These are phyloP conservation scores for Kradibia gibbosae DNA, from an alignment of 1,140 invertebrate genomes.

Conservation along the genomic window DNA sequence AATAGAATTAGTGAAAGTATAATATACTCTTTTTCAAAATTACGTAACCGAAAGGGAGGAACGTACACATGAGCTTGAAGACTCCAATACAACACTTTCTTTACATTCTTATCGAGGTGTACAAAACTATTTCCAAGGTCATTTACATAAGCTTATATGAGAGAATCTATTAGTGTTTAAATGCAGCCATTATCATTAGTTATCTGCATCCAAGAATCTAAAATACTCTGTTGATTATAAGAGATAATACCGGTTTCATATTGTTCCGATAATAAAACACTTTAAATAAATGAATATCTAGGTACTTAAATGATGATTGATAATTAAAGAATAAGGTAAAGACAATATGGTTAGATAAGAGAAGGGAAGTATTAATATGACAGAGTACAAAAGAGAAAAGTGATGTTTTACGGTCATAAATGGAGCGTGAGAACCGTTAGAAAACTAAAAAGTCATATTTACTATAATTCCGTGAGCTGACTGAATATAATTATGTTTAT, in stretches of 20 bases:
- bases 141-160: neutral
- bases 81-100: too few relatives aligned
- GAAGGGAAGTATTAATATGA: constrained; percentile 26
- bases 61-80: too few relatives aligned
- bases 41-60: too few relatives aligned
- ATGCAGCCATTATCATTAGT: neutral
- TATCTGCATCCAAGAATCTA: neutral
- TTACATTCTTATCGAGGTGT: too few relatives aligned
- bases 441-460: constrained; percentile 28
- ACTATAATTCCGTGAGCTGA: neutral
- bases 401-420: constrained; percentile 43
- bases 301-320: neutral
- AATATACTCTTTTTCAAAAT: too few relatives aligned
- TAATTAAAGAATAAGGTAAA: neutral
- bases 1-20: too few relatives aligned
- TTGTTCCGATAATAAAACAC: neutral
- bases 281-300: neutral
- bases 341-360: neutral
- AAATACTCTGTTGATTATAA: neutral
- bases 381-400: constrained; percentile 45
- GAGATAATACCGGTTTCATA: neutral
- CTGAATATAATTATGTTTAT: neutral
- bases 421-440: constrained; percentile 52
- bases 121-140: neutral
- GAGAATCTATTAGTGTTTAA: neutral